Percentiles rank a stretch among this genome's conserved stretches.
These are phyloP conservation scores for Arion vulgaris DNA, from an alignment of 1,140 invertebrate genomes.

Conservation along the genomic window DNA sequence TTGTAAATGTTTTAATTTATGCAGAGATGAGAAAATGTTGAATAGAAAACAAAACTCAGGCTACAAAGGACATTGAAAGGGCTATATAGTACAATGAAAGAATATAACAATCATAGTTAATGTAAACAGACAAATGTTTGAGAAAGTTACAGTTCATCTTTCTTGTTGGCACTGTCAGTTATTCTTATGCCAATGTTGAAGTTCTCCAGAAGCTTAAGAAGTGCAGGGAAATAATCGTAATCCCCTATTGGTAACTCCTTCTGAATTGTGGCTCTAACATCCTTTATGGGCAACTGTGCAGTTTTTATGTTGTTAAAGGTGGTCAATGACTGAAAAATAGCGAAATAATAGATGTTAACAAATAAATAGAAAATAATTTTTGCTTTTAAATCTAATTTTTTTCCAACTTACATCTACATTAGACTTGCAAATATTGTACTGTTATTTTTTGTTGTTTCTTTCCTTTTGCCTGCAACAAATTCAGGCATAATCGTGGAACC, in stretches of 20 bases:
- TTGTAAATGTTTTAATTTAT: no score
- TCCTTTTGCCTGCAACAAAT: no score
- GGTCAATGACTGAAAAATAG: slow-evolving; percentile 3
- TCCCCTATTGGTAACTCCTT: not conserved
- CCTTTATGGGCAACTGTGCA: slow-evolving; percentile 9
- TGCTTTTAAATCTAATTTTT: no score
- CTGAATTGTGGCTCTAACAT: not conserved
- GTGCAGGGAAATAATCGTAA: slow-evolving; percentile 17
- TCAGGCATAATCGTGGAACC: no score
- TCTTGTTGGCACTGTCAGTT: not conserved
- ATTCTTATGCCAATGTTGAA: slow-evolving; percentile 36
- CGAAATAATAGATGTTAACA: not conserved
- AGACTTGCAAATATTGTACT: no score
- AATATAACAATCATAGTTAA: not conserved
- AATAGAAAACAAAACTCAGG: no score
- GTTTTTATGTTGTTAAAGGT: not conserved
- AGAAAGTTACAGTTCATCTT: slow-evolving; percentile 24
- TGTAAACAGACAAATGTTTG: not conserved
- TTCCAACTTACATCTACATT: no score
- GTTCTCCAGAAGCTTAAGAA: slow-evolving; percentile 25
- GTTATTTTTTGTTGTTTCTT: no score
- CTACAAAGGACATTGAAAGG: not conserved
- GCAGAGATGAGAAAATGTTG: no score
- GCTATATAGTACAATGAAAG: no score
- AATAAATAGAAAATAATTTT: no score